phyloP scores from a whole-genome alignment of 2,113 vertebrate genomes.

The Steatornis caripensis region DNA sequence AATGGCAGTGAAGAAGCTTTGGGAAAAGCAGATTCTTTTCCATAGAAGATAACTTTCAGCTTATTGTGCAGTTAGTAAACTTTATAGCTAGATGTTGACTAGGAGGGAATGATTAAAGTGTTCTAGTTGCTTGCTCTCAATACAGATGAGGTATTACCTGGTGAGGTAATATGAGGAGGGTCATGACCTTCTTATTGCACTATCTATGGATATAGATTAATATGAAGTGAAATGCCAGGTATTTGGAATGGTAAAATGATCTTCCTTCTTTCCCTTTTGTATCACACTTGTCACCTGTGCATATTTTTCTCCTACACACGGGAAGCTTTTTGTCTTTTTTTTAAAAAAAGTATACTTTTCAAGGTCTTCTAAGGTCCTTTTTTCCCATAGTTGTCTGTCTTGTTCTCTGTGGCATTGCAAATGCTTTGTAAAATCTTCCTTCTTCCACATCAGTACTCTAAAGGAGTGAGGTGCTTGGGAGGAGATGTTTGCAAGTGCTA shows the following conservation, averaged over 20 bases:
- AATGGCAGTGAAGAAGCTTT: background rate
- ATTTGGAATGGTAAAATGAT: background rate
- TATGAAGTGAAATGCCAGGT: background rate
- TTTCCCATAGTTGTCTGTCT: background rate
- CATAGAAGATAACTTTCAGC: background rate
- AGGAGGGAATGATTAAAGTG: background rate
- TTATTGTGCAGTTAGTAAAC: background rate
- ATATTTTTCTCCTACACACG: background rate
- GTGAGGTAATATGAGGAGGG: background rate
- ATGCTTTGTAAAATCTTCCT: background rate
- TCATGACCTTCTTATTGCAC: background rate
- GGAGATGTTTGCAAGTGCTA: background rate
- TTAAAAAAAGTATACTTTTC: background rate
- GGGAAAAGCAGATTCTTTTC: background rate
- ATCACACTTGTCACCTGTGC: background rate
- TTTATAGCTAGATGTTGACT: background rate
- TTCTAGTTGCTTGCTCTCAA: background rate
- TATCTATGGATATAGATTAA: background rate
- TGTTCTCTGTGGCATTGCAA: background rate
- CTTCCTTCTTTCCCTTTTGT: background rate
- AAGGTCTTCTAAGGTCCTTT: background rate
- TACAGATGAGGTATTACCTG: background rate
- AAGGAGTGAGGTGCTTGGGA: background rate
- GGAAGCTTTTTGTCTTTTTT: background rate
- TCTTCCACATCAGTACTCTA: background rate